Conservation (phyloP, 2,113 vertebrate genomes). For the Cavia aperea region DNA sequence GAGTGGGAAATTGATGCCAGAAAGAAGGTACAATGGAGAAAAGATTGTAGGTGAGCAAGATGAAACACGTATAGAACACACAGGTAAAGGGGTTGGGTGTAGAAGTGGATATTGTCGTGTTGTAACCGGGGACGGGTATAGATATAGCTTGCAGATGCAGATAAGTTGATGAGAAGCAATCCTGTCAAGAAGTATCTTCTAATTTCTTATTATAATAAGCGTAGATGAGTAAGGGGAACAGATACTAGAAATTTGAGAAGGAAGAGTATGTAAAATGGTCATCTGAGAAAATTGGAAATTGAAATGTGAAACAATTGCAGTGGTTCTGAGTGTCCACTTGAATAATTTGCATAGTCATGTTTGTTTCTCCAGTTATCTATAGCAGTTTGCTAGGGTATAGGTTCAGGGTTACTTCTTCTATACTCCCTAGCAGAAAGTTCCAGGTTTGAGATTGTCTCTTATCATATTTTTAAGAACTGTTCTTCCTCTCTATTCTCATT, state of each 20-base stretch:
- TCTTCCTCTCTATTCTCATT: neutral
- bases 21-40: neutral
- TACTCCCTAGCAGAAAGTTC: slow-evolving; percentile 6
- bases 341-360: slow-evolving; percentile 3
- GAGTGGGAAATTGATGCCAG: neutral
- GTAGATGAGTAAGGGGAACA: neutral
- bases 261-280: neutral
- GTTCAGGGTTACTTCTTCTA: neutral
- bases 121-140: neutral
- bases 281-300: slow-evolving; percentile 4
- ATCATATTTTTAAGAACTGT: neutral
- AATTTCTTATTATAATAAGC: slow-evolving; percentile 14
- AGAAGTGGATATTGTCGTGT: neutral
- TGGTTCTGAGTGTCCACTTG: neutral
- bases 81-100: neutral
- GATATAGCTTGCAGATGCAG: neutral
- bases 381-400: neutral
- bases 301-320: slow-evolving; percentile 7
- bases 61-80: neutral
- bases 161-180: neutral
- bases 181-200: neutral
- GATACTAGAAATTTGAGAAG: slow-evolving; percentile 27
- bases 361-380: neutral
- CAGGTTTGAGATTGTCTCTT: neutral
- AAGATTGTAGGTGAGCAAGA: slow-evolving; percentile 30